These are phyloP conservation scores for Aricia agestis DNA, from an alignment of 1,140 invertebrate genomes.

Conservation along the genomic window DNA sequence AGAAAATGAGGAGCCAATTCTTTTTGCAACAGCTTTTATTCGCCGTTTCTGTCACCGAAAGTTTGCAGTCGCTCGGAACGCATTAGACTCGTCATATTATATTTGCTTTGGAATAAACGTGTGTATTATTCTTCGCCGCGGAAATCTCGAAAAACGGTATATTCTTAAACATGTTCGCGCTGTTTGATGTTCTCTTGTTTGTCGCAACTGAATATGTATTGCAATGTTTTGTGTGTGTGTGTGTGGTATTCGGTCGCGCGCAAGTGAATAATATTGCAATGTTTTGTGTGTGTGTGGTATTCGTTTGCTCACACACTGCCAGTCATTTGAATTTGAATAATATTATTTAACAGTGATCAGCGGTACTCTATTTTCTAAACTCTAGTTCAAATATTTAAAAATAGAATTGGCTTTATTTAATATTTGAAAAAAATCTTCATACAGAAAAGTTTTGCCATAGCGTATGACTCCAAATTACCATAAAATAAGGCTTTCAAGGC, in stretches of 20 bases:
- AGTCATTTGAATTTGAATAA: too few relatives aligned
- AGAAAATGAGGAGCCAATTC: slow-evolving; percentile 74
- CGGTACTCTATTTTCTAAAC: neutral
- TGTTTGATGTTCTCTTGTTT: slow-evolving; percentile 39
- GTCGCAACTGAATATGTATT: slow-evolving; percentile 27
- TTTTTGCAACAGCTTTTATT: slow-evolving; percentile 65
- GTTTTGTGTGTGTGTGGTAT: neutral
- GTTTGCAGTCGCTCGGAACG: slow-evolving; percentile 60
- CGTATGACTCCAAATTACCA: too few relatives aligned
- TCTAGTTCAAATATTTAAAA: too few relatives aligned
- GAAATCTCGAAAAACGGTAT: slow-evolving; percentile 55
- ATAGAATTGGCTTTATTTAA: too few relatives aligned
- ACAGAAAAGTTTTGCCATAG: too few relatives aligned
- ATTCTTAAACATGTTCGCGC: slow-evolving; percentile 37
- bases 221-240: neutral
- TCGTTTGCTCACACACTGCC: neutral
- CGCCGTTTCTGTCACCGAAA: slow-evolving; percentile 60
- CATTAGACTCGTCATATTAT: slow-evolving; percentile 57
- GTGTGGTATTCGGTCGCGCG: neutral
- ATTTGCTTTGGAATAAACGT: slow-evolving; percentile 61
- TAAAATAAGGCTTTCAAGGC: too few relatives aligned
- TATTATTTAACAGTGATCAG: too few relatives aligned
- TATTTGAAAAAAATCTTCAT: too few relatives aligned
- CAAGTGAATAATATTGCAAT: too few relatives aligned
- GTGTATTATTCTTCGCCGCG: slow-evolving; percentile 40